Conservation (phyloP, 2,113 vertebrate species). For the Apeltes quadracus region DNA sequence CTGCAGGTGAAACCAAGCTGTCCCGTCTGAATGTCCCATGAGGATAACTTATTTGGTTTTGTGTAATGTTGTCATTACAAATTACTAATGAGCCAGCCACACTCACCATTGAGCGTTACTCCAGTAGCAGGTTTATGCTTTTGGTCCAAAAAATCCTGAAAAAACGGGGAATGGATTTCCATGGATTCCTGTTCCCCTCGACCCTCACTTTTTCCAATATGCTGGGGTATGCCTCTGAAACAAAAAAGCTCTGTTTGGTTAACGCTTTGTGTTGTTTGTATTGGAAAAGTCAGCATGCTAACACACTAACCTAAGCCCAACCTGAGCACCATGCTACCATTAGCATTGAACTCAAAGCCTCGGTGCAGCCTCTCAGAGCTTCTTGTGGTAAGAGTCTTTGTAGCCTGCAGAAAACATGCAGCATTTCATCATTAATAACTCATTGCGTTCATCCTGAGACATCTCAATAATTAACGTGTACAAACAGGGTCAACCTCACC, state of each 20-base stretch:
- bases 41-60: neutral
- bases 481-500: conserved; percentile 2
- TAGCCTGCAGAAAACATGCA: conserved; percentile 8
- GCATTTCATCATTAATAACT: conserved; percentile 36
- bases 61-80: neutral
- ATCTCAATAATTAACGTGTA: conserved; percentile 21
- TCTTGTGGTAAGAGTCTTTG: neutral
- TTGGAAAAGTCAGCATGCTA: neutral
- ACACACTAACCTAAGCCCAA: neutral
- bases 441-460: conserved; percentile 6
- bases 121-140: neutral
- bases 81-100: neutral
- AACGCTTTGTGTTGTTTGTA: neutral
- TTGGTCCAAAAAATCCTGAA: too few species aligned
- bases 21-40: neutral
- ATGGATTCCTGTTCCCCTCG: neutral
- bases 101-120: neutral
- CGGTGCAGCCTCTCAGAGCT: neutral
- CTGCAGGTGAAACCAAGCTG: too few species aligned
- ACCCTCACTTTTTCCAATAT: neutral
- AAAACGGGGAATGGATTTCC: neutral
- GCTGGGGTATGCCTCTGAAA: too few species aligned
- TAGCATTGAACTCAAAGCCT: neutral
- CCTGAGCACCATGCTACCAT: neutral
- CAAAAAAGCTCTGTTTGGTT: neutral